phyloP scores from a whole-genome alignment of 2,888 invertebrate genomes.

The Campoplex nolae region DNA sequence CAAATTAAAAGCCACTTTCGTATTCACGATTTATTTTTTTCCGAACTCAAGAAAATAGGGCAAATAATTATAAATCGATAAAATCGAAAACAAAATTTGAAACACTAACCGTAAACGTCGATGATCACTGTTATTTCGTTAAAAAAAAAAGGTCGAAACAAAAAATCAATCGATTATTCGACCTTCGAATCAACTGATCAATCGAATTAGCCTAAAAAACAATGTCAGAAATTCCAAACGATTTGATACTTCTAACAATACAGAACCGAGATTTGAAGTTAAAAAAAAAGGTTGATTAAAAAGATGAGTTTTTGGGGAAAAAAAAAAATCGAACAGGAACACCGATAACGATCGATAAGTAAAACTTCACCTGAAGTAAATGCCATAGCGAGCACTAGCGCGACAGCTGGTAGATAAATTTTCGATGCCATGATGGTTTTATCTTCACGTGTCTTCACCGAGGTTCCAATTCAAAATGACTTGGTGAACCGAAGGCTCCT shows the following conservation, averaged over 20 bases:
- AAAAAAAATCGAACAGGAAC: background rate
- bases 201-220: background rate
- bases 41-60: background rate
- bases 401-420: slow-evolving; percentile 68
- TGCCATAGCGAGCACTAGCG: slow-evolving; percentile 70
- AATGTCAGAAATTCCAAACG: background rate
- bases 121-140: background rate
- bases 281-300: background rate
- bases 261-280: background rate
- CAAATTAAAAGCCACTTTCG: background rate
- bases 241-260: background rate
- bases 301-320: background rate
- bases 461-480: background rate
- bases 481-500: background rate
- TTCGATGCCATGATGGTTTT: slow-evolving; percentile 57
- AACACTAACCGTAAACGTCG: background rate
- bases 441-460: slow-evolving; percentile 59
- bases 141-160: background rate
- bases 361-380: slow-evolving; percentile 74
- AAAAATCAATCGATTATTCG: background rate
- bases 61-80: background rate
- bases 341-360: slow-evolving; percentile 28
- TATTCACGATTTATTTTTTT: background rate
- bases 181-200: background rate
- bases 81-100: background rate